A percentile compares a stretch with the other conserved stretches of the same genome.
Conservation (phyloP, 2,888 invertebrate species). For the Himalopsyche tibetana region DNA sequence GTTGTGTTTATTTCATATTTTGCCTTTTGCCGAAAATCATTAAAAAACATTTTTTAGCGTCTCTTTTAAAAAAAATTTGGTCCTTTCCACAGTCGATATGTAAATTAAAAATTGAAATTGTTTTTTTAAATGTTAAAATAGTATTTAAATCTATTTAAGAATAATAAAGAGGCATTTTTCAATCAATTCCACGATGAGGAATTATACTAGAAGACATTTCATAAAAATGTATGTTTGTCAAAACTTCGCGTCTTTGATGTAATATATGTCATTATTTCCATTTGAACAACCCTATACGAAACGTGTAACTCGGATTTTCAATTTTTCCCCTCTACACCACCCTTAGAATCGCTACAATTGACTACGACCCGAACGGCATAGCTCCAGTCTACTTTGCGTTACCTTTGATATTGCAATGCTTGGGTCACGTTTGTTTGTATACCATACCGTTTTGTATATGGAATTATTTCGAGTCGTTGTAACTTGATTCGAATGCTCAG, state of each 20-base stretch:
- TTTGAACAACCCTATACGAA: background rate
- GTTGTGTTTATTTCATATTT: too few relatives aligned
- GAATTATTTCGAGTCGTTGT: slow-evolving; percentile 14
- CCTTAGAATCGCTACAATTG: slow-evolving; percentile 2
- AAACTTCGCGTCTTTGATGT: background rate
- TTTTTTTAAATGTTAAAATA: too few relatives aligned
- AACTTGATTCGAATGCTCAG: slow-evolving; percentile 7
- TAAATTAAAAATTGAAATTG: too few relatives aligned
- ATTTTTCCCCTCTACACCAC: background rate
- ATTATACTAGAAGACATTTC: too few relatives aligned
- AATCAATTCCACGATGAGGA: too few relatives aligned
- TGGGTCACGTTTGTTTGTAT: slow-evolving; percentile 4
- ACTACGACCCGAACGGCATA: background rate
- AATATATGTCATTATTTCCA: background rate
- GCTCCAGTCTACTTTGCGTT: background rate
- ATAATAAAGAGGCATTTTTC: too few relatives aligned
- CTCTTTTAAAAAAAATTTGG: too few relatives aligned
- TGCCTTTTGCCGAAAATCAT: too few relatives aligned
- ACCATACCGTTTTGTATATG: slow-evolving; percentile 1
- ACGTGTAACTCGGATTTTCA: background rate
- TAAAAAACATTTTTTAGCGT: too few relatives aligned
- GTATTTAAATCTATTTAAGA: too few relatives aligned
- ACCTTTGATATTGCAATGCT: slow-evolving; percentile 9
- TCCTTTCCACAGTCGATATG: too few relatives aligned
- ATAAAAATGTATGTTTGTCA: too few relatives aligned